Evolutionary conservation across 2,113 vertebrate species (phyloP), one percentile per base, ranked within the genome.

Genomic region (Pterocles burchelli): DNA sequence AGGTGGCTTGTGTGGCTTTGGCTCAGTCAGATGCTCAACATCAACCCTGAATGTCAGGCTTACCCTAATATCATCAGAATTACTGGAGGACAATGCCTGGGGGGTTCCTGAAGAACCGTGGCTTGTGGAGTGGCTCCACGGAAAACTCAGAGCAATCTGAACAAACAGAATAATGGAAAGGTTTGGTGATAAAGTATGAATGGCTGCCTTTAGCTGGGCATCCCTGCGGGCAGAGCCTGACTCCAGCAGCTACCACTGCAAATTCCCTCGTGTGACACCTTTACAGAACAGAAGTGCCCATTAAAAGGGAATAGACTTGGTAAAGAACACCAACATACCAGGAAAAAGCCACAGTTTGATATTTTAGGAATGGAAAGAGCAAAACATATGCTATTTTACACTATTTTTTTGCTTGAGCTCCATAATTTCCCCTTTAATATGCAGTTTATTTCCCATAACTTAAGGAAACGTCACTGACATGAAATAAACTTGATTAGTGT

Each of bases 281-380:
- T 72, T 59, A 67, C 0, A 2, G 45, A 92, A 48, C 13, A 79
- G 43, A 68, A 0, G 0, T 28, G 15, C 28, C 28, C 54, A 25
- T 16, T 28, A 76, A 62, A 54, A 34, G 20, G 65, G 22, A 28
- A 45, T 28, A 62, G 33, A 31, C 36, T 46, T 73, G 29, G 45
- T 55, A 51, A 24, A 59, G 46, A 68, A 58, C 45, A 36, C 19
- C 54, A 45, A 11, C 36, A 24, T 4, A 52, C 8, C 15, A 71
- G 19, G 24, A 66, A 51, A 75, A 78, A 55, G 6, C 18, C 2
- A 1, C 31, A 63, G 17, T 36, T 71, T 63, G 13, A 25, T 90
- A 43, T 46, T 70, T 62, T 51, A 61, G 28, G 63, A 83, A 28
- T 34, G 24, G 55, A 45, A 88, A 51, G 13, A 67, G 24, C 68